Evolutionary conservation across 2,797 vertebrate genomes (phyloP), one percentile per base, ranked within the genome.

Genomic region (Brachyrhaphis roseni): DNA sequence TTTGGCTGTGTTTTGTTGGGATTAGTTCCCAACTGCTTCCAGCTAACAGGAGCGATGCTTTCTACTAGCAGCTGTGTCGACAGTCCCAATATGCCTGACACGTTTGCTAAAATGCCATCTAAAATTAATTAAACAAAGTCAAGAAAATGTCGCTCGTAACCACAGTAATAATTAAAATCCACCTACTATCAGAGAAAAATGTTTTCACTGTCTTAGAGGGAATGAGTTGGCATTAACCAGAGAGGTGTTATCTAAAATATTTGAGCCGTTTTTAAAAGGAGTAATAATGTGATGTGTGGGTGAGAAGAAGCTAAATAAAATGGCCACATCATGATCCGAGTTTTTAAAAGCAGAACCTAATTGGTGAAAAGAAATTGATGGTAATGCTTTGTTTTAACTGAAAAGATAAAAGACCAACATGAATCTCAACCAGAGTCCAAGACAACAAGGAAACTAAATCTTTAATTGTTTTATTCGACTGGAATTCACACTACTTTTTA

Each of bases 401-500:
- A 76, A 80, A 86, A 83, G 82, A 85, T 89, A 92, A 89, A 90
- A 85, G 78, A 41, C 68, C 64, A 72, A 41, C 75, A 81, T 84
- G 92, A 89, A 93, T 87, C 78, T 87, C 66, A 72, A 74, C 83
- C 55, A 62, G 78, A 87, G 79, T 86, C 41, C 82, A 81, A 88
- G 93, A 83, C 82, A 87, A 84, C 73, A 36, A 76, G 82, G 74
- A 87, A 91, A 91, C 86, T 1, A 0, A 78, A 81, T 81, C 87
- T 94, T 90, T 92, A 92, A 92, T 94, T 91, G 90, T 93, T 93
- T 92, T 89, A 83, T 93, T 92, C 82, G 86, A 93, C 91, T 86
- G 87, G 83, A 91, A 93, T 86, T 82, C 87, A 91, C 85, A 91
- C 86, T 93, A 89, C 91, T 91, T 94, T 93, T 90, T 90, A 82